These are phyloP conservation scores for Xyrauchen texanus DNA, from an alignment of 2,113 vertebrate species.

Conservation along the genomic window DNA sequence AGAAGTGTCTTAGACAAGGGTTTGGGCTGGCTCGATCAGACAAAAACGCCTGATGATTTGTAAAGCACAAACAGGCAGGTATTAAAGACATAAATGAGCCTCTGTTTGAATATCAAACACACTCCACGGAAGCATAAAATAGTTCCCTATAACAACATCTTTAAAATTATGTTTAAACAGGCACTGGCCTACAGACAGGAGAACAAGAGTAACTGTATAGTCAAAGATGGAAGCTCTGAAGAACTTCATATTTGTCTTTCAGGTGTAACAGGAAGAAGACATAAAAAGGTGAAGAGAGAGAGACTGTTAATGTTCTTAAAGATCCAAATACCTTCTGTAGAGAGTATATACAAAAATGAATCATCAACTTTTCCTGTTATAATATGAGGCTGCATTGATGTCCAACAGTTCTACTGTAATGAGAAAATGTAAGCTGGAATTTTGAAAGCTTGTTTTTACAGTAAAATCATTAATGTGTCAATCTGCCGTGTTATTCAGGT, in stretches of 20 bases:
- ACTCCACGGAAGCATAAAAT: conserved; percentile 20
- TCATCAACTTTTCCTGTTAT: background rate
- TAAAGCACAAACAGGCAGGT: conserved; percentile 20
- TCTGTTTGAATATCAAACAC: conserved; percentile 45
- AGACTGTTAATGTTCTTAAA: background rate
- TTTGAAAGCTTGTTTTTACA: background rate
- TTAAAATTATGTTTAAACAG: background rate
- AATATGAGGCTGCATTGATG: background rate
- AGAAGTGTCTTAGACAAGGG: background rate
- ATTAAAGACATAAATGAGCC: conserved; percentile 46
- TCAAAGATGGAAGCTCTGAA: background rate
- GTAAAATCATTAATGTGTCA: background rate
- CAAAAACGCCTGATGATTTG: conserved; percentile 39
- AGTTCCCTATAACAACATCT: background rate
- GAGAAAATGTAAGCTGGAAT: background rate
- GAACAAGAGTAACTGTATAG: background rate
- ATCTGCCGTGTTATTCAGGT: background rate
- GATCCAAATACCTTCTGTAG: background rate
- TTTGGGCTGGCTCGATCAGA: background rate
- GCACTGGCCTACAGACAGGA: background rate
- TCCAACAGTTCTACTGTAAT: background rate
- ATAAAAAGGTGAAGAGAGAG: background rate
- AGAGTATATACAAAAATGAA: background rate
- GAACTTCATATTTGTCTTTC: background rate
- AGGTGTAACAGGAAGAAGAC: background rate